Percentiles rank a stretch among this genome's conserved stretches.
phyloP scores from a whole-genome alignment of 35 echinoderm and acorn worm species.

The Heliocidaris erythrogramma region DNA sequence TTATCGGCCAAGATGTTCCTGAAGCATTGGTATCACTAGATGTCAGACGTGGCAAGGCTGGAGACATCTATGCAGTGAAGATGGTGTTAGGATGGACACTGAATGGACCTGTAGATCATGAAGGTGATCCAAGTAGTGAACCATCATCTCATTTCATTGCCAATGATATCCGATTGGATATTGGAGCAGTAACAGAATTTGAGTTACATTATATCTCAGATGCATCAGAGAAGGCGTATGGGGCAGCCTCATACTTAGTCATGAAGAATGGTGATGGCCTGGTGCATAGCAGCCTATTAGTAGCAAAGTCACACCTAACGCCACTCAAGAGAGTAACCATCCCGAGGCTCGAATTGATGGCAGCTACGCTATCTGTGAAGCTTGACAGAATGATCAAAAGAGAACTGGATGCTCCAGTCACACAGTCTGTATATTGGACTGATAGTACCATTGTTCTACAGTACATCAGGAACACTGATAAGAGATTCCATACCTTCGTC shows the following conservation, averaged over 20 bases:
- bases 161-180: neutral
- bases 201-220: constrained; percentile 80
- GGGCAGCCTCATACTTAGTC: constrained; percentile 60
- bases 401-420: constrained; percentile 39
- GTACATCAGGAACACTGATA: constrained; percentile 62
- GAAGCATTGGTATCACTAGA: constrained; percentile 45
- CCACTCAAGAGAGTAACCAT: constrained; percentile 64
- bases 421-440: constrained; percentile 48
- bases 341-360: constrained; percentile 60
- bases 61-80: constrained; percentile 54
- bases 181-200: constrained; percentile 36
- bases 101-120: constrained; percentile 55
- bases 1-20: constrained; percentile 64
- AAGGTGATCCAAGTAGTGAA: too few relatives aligned
- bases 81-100: constrained; percentile 62
- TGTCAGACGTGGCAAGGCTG: constrained; percentile 32
- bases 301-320: constrained; percentile 49
- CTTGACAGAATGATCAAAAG: constrained; percentile 13
- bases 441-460: constrained; percentile 68
- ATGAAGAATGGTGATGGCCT: constrained; percentile 23
- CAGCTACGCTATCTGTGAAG: constrained; percentile 57
- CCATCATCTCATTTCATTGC: constrained; percentile 39
- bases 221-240: constrained; percentile 73
- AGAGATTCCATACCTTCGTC: constrained; percentile 74
- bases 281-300: constrained; percentile 37